These are phyloP conservation scores for Sisor rabdophorus DNA, from an alignment of 2,113 vertebrate genomes.

Conservation along the genomic window DNA sequence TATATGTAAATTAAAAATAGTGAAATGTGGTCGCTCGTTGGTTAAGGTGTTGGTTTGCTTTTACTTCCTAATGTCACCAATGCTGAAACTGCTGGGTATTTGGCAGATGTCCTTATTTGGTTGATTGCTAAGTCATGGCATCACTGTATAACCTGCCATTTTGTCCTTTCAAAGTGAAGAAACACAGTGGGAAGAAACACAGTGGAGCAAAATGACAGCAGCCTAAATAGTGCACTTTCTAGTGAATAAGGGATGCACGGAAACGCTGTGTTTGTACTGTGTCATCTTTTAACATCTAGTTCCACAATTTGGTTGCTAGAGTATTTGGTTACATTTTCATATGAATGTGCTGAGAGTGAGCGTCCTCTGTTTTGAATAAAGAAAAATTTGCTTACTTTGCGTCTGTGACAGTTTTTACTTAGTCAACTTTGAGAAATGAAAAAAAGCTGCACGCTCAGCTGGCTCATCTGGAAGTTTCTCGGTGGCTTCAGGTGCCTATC, in stretches of 20 bases:
- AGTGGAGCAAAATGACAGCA: not conserved
- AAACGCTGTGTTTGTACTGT: not conserved
- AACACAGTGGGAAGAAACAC: too few relatives aligned
- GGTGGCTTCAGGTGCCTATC: not conserved
- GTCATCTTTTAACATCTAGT: not conserved
- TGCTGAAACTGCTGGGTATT: too few relatives aligned
- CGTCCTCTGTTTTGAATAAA: not conserved
- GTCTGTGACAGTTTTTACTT: not conserved
- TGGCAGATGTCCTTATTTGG: too few relatives aligned
- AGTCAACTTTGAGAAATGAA: conserved; percentile 2
- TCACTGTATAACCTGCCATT: too few relatives aligned
- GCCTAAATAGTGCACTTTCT: not conserved
- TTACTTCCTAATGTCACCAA: too few relatives aligned
- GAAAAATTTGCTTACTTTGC: conserved; percentile 11
- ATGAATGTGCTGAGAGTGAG: not conserved
- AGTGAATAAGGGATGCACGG: not conserved
- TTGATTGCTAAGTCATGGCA: too few relatives aligned
- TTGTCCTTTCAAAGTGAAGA: too few relatives aligned
- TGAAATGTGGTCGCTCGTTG: too few relatives aligned
- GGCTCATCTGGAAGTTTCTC: not conserved
- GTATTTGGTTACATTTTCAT: not conserved
- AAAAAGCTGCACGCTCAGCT: not conserved
- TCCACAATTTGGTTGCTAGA: not conserved
- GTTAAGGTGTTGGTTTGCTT: too few relatives aligned
- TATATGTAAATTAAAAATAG: too few relatives aligned